Evolutionary conservation across 2,113 vertebrate species (phyloP).

Genomic region (Microcebus griseorufus): DNA sequence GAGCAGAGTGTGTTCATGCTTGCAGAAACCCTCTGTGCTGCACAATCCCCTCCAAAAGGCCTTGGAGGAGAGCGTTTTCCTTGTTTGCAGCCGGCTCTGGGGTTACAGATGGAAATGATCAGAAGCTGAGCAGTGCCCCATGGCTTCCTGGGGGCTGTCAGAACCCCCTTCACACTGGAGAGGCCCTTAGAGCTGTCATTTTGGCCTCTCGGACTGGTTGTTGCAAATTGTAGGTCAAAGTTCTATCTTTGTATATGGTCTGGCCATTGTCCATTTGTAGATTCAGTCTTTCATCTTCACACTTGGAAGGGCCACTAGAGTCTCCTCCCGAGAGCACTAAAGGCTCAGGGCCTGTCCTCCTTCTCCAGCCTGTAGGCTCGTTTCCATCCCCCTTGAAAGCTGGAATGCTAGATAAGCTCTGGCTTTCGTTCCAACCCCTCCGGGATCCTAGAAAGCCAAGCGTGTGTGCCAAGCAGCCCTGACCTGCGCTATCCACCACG

Average conservation of each 20-base stretch:
- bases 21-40: neutral
- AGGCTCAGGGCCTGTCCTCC: neutral
- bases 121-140: neutral
- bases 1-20: neutral
- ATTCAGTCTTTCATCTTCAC: neutral
- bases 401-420: conserved; percentile 40
- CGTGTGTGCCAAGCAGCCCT: neutral
- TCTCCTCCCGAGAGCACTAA: no score
- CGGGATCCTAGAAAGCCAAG: conserved; percentile 37
- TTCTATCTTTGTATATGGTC: neutral
- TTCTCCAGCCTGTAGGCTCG: neutral
- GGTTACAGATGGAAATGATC: neutral
- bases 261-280: neutral
- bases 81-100: neutral
- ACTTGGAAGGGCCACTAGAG: neutral
- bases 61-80: neutral
- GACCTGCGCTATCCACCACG: conserved; percentile 2
- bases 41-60: neutral
- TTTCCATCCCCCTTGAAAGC: neutral
- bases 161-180: neutral
- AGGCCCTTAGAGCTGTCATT: rapidly evolving
- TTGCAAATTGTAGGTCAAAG: neutral
- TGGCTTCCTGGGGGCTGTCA: neutral
- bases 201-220: neutral
- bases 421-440: conserved; percentile 30